phyloP scores from a whole-genome alignment of 2,888 invertebrate species.

The Parochlus steinenii region DNA sequence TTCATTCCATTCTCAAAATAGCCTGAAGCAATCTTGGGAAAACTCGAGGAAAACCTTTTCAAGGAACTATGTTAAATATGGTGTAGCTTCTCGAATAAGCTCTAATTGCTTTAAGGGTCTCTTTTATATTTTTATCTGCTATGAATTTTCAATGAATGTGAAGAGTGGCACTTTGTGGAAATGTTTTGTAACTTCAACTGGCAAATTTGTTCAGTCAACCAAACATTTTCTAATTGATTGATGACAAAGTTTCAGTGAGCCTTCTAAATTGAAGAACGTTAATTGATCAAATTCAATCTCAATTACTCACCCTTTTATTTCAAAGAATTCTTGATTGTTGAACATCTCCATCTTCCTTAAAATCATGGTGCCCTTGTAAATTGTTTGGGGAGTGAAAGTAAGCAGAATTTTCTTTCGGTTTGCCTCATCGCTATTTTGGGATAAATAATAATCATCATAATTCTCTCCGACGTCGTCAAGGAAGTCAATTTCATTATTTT shows the following conservation, averaged over 20 bases:
- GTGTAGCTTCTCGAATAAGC: no score
- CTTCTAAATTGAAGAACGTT: neutral
- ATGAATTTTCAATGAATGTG: no score
- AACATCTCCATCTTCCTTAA: slow-evolving; percentile 4
- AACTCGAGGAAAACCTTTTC: no score
- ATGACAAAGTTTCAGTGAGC: no score
- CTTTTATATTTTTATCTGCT: no score
- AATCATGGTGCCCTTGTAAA: slow-evolving; percentile 1
- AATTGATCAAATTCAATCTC: neutral
- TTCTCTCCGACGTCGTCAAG: neutral
- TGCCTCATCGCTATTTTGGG: neutral
- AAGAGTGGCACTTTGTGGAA: no score
- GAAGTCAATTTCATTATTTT: neutral
- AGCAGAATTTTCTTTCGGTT: slow-evolving; percentile 1
- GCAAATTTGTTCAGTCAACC: neutral
- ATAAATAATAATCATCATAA: slow-evolving; percentile 3
- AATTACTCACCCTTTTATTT: slow-evolving; percentile 9
- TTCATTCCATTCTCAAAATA: no score
- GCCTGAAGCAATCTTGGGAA: no score
- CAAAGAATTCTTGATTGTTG: slow-evolving; percentile 7
- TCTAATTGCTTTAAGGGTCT: no score
- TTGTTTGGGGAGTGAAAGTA: slow-evolving; percentile 3
- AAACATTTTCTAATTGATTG: no score
- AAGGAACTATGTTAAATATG: no score
- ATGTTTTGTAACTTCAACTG: no score